Evolutionary conservation across 2,797 vertebrate genomes (phyloP).

Genomic region (Scleropages formosus): DNA sequence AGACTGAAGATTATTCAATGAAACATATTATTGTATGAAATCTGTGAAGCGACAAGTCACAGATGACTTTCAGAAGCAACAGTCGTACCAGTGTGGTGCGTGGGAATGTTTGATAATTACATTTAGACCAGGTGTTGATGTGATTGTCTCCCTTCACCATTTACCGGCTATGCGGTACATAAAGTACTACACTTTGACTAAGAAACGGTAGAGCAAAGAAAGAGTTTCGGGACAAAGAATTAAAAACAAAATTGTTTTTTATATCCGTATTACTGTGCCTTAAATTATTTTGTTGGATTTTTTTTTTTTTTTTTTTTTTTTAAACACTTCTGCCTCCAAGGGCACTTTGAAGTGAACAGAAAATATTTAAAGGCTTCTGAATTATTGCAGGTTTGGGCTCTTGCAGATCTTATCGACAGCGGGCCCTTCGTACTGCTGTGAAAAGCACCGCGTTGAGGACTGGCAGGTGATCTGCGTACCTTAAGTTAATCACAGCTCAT

Average conservation of each 20-base stretch:
- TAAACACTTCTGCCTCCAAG: background rate
- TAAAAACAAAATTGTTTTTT: constrained; percentile 9
- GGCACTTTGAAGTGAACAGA: constrained; percentile 20
- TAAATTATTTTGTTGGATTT: constrained; percentile 18
- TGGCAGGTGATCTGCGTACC: background rate
- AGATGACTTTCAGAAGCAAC: background rate
- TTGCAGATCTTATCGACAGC: constrained; percentile 19
- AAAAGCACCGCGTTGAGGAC: constrained; percentile 11
- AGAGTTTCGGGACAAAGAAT: background rate
- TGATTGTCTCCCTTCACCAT: constrained; percentile 4
- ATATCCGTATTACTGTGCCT: too few relatives aligned
- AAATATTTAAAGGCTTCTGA: constrained; percentile 23
- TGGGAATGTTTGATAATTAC: background rate
- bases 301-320: constrained; percentile 24
- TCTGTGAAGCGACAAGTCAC: background rate
- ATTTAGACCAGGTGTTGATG: background rate
- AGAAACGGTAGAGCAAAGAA: constrained; percentile 17
- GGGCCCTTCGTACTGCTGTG: background rate
- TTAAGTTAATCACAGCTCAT: background rate
- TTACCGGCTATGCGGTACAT: constrained; percentile 8
- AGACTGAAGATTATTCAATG: background rate
- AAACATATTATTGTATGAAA: background rate
- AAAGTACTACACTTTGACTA: constrained; percentile 21
- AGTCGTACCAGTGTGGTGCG: background rate
- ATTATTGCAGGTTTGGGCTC: constrained; percentile 7